Evolutionary conservation across 2,797 vertebrate species (phyloP).

Genomic region (Phrynocephalus forsythii): DNA sequence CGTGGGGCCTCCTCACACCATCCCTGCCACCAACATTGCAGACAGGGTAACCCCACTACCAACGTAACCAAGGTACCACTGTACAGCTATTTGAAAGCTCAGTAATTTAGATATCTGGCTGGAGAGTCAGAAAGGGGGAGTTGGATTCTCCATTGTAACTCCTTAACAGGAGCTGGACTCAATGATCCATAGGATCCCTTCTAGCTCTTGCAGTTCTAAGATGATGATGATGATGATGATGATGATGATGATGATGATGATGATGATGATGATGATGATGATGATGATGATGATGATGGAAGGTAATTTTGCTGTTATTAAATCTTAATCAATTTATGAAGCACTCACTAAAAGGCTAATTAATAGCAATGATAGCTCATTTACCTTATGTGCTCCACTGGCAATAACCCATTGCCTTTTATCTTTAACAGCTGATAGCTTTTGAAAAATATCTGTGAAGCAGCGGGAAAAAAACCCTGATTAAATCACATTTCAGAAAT

Average conservation of each 20-base stretch:
- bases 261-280: too few relatives aligned
- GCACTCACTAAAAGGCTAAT: neutral
- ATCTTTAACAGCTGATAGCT: conserved; percentile 82
- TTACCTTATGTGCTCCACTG: conserved; percentile 86
- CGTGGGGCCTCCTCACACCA: too few relatives aligned
- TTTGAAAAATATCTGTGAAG: conserved; percentile 89
- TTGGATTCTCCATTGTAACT: too few relatives aligned
- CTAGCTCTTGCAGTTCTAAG: too few relatives aligned
- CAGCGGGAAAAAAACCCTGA: conserved; percentile 28
- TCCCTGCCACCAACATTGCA: too few relatives aligned
- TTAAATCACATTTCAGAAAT: conserved; percentile 9
- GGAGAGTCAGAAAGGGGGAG: too few relatives aligned
- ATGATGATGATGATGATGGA: neutral
- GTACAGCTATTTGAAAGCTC: neutral
- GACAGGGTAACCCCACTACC: too few relatives aligned
- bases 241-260: too few relatives aligned
- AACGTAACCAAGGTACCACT: neutral
- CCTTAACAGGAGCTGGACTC: too few relatives aligned
- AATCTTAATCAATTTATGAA: conserved; percentile 38
- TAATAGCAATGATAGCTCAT: conserved; percentile 19
- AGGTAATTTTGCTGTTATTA: conserved; percentile 12
- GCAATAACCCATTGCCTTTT: conserved; percentile 84
- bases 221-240: too few relatives aligned
- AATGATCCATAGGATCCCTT: too few relatives aligned
- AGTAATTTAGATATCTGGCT: too few relatives aligned